These are phyloP conservation scores for Bolborhynchus lineola DNA, from an alignment of 2,113 vertebrate species.

Conservation along the genomic window DNA sequence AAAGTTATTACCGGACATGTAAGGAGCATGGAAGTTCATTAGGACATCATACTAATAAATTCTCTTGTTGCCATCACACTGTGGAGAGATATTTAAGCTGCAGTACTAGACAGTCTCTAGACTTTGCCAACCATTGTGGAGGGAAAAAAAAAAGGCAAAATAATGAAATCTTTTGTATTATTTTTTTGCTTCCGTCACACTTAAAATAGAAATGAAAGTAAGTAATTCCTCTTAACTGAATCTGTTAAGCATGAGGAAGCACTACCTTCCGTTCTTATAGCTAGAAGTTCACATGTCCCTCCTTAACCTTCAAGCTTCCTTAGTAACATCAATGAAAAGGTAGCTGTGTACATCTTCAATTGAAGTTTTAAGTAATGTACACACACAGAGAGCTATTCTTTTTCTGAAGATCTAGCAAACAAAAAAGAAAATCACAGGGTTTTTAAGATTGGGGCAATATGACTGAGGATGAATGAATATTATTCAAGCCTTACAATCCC, in stretches of 20 bases:
- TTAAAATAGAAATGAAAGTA: neutral
- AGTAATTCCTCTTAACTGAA: neutral
- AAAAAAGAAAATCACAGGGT: neutral
- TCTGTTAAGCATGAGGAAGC: neutral
- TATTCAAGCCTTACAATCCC: neutral
- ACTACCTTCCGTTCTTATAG: neutral
- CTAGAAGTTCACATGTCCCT: neutral
- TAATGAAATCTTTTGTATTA: neutral
- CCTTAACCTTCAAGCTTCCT: neutral
- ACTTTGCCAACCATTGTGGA: neutral
- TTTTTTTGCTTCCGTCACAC: neutral
- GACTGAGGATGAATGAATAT: neutral
- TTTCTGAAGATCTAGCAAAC: neutral
- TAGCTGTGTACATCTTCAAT: neutral
- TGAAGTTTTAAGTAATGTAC: neutral
- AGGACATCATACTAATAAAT: neutral
- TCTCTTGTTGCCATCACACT: neutral
- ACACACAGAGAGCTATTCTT: neutral
- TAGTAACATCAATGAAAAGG: neutral
- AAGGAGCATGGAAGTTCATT: neutral
- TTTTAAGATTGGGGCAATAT: neutral
- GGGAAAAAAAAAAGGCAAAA: neutral
- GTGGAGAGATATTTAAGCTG: neutral
- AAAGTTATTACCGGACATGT: neutral
- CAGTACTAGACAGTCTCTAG: neutral